Conservation (phyloP, 2,113 vertebrate species). For the Amphilophus citrinellus region DNA sequence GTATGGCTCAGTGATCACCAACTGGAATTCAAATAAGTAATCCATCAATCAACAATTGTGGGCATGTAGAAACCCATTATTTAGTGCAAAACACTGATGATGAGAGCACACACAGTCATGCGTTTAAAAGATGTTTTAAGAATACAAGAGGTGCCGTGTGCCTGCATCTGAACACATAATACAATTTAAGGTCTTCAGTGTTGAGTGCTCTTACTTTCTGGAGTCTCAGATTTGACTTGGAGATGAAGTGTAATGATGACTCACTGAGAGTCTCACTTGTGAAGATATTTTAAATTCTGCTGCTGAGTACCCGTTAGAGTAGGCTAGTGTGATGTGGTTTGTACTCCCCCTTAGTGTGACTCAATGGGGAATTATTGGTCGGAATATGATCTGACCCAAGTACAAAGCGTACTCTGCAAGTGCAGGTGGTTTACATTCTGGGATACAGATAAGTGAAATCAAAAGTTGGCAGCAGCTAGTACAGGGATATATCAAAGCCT, state of each 20-base stretch:
- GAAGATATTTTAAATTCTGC: background rate
- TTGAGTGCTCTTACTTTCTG: background rate
- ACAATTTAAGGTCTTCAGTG: background rate
- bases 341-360: background rate
- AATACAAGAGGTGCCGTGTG: background rate
- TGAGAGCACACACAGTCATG: background rate
- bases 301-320: background rate
- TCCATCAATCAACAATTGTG: background rate
- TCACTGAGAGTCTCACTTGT: background rate
- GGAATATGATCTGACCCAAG: background rate
- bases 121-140: background rate
- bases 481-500: background rate
- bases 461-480: background rate
- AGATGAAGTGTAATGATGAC: background rate
- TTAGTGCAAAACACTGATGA: background rate
- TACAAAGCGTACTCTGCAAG: fast-evolving
- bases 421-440: too few relatives aligned
- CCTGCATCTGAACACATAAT: background rate
- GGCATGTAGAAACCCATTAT: background rate
- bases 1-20: background rate
- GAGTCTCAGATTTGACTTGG: background rate
- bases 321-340: background rate
- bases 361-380: background rate
- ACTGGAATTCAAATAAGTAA: background rate
- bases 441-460: too few relatives aligned